Evolutionary conservation across 2,797 vertebrate species (phyloP).

Genomic region (Neosilurus mollespiculum): DNA sequence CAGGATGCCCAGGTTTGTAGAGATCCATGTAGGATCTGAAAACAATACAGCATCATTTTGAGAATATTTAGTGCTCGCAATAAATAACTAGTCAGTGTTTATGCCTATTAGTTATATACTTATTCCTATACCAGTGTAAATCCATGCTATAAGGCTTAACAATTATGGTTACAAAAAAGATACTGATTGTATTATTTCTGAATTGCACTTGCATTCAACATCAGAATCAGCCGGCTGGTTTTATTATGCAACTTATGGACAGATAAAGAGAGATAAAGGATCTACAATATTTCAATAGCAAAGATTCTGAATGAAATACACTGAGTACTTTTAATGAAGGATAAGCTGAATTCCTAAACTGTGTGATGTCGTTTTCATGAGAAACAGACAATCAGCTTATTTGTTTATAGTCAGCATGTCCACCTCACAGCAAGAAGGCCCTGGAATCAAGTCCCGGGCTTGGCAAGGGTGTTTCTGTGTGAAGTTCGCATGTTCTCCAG

Average conservation of each 20-base stretch:
- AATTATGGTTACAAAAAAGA: not conserved
- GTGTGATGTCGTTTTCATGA: not conserved
- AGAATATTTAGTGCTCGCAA: not conserved
- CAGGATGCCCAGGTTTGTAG: slow-evolving; percentile 81
- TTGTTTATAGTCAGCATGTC: not conserved
- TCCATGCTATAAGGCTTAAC: not conserved
- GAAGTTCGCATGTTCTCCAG: too few species aligned
- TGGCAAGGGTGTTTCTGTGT: too few species aligned
- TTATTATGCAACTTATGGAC: not conserved
- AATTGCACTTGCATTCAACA: not conserved
- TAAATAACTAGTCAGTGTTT: not conserved
- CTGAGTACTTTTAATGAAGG: not conserved
- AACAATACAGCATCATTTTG: slow-evolving; percentile 8
- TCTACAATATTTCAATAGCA: not conserved
- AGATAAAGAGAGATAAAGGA: not conserved
- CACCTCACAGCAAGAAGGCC: too few species aligned
- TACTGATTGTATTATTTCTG: not conserved
- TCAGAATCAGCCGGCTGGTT: not conserved
- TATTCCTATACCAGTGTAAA: not conserved
- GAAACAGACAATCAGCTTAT: not conserved
- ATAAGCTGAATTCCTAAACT: not conserved
- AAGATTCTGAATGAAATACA: not conserved
- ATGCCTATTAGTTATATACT: not conserved
- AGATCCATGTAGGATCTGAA: slow-evolving; percentile 81
- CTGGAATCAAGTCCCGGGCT: too few species aligned